Conservation (phyloP, 2,113 vertebrate species). For the Condylura cristata region DNA sequence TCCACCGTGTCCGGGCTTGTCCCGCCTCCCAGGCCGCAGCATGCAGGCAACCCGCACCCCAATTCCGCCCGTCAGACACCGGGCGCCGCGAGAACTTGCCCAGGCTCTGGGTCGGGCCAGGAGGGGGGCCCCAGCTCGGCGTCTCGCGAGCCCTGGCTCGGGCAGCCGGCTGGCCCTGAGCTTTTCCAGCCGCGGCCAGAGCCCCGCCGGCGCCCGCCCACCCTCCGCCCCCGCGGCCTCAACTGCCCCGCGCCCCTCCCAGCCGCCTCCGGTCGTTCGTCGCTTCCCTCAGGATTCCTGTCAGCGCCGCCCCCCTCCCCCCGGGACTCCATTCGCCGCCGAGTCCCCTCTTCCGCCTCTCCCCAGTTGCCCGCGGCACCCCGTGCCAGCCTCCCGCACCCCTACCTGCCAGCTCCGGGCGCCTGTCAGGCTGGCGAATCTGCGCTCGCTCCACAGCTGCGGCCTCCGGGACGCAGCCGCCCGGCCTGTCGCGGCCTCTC, state of each 20-base stretch:
- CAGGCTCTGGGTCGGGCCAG: not conserved
- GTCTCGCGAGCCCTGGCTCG: not conserved
- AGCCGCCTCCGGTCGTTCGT: not conserved
- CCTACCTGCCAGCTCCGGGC: constrained; percentile 58
- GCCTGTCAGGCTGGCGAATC: not conserved
- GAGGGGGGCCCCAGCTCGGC: not conserved
- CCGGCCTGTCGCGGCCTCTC: not conserved
- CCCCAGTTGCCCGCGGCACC: not conserved
- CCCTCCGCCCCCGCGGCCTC: too few relatives aligned
- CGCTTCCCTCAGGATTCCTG: not conserved
- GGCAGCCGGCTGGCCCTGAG: not conserved
- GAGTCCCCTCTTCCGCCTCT: rapidly evolving
- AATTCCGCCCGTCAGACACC: not conserved
- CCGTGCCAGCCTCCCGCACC: rapidly evolving
- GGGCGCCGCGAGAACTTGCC: not conserved
- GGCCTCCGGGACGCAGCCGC: constrained; percentile 69
- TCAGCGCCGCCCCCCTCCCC: not conserved
- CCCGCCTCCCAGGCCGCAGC: not conserved
- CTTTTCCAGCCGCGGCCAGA: too few relatives aligned
- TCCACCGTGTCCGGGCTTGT: not conserved
- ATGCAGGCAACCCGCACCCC: not conserved
- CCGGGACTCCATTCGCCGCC: not conserved
- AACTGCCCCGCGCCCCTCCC: not conserved
- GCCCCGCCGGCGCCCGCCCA: too few relatives aligned
- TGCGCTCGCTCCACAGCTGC: not conserved